A percentile compares a stretch with the other conserved stretches of the same genome.
Evolutionary conservation across 2,113 vertebrate genomes (phyloP).

Genomic region (Melanocharis versteri): DNA sequence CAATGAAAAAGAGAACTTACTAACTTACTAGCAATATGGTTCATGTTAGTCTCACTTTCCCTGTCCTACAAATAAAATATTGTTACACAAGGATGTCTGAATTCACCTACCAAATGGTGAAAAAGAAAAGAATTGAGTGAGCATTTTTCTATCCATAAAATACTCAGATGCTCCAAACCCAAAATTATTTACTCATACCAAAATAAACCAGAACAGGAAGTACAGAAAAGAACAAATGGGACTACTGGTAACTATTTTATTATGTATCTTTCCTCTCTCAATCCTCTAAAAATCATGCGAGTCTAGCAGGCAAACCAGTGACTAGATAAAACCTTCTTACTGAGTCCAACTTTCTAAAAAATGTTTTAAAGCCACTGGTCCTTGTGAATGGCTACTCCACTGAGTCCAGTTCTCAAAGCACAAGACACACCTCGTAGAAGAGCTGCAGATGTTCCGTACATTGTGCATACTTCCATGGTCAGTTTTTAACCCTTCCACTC

Average conservation of each 20-base stretch:
- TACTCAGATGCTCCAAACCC: background rate
- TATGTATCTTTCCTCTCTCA: background rate
- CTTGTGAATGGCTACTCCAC: background rate
- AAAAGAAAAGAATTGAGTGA: background rate
- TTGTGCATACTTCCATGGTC: fast-evolving
- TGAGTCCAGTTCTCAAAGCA: background rate
- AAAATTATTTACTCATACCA: background rate
- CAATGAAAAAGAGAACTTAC: background rate
- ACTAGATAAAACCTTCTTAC: background rate
- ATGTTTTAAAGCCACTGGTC: background rate
- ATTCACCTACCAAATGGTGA: background rate
- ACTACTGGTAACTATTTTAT: background rate
- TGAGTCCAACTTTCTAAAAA: background rate
- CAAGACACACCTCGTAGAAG: background rate
- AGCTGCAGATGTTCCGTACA: background rate
- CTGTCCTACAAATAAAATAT: background rate
- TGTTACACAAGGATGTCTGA: background rate
- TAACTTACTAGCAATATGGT: background rate
- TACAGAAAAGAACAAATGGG: background rate
- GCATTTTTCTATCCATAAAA: background rate
- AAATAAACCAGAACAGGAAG: background rate
- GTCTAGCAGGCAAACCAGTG: background rate
- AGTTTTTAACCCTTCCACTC: background rate
- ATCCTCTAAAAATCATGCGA: background rate
- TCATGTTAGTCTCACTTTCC: background rate